These are phyloP conservation scores for Falco columbarius DNA, from an alignment of 2,797 vertebrate genomes.

Conservation along the genomic window DNA sequence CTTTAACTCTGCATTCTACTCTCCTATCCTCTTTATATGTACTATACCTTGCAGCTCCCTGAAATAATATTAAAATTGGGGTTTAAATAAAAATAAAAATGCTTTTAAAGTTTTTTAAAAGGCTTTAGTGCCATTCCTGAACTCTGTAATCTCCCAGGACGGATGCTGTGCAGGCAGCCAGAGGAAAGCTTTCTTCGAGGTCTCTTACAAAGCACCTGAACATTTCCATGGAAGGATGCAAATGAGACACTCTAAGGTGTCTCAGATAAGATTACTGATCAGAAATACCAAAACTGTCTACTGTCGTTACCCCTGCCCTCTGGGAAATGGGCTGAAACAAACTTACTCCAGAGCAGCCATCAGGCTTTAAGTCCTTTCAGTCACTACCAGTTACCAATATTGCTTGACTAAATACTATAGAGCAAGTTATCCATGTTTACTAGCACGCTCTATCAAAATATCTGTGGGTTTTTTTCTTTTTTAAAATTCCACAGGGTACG, in stretches of 20 bases:
- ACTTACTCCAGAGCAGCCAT: not conserved
- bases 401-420: not conserved
- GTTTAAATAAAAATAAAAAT: not conserved
- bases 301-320: not conserved
- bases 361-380: not conserved
- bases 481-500: not conserved
- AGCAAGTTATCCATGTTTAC: not conserved
- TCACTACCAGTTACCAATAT: not conserved
- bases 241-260: not conserved
- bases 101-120: not conserved
- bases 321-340: not conserved
- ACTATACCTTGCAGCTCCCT: not conserved
- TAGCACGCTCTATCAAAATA: not conserved
- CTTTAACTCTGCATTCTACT: not conserved
- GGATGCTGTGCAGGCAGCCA: not conserved
- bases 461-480: not conserved
- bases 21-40: not conserved
- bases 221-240: not conserved
- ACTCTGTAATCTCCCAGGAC: not conserved
- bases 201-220: not conserved
- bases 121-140: not conserved
- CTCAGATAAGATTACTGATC: not conserved
- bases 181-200: not conserved
- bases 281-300: not conserved
- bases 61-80: not conserved